Base-by-base conservation (phyloP, 2,888 invertebrate genomes). In the Calameuta filiformis region DNA sequence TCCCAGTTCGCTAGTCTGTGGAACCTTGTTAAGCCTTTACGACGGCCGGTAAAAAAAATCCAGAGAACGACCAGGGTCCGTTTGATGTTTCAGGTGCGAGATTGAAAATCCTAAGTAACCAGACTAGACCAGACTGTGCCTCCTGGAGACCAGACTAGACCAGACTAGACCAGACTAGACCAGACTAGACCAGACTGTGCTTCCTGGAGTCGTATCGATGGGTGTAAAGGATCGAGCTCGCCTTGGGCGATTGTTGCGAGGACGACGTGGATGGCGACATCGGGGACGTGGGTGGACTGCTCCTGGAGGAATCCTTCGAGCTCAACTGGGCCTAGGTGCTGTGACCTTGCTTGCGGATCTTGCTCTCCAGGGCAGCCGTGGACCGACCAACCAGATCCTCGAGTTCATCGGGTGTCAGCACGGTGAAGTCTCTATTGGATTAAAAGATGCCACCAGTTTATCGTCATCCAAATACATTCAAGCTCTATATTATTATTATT, bases 381-480 rank as follows among this genome's bases (percentile, higher is more conserved):
- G 82, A 92, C 89, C 79, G 93, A 80, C 93, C 94, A 81, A 94
- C 93, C 77, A 94, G 92, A 71, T 93, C 92, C 87, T 94, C 94
- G 78, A 93, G 90, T 86, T 95, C 94, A 40, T 93, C 93, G 2
- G 93, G 93, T 76, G 94, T 94, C 56, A 93, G 92, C 6, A 94
- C 91, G 33, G 90, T 90, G 81, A 90, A 90, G 82, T 90, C 90
- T 82, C 90, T 90, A 84, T 9, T 71, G 31, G n/a, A 34, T 76
- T 4, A 6, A 12, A 34, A 30, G 6, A 30, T 6, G 23, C 6
- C 4, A 56, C 40, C 40, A 6, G 23, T 23, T 1, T 1, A 23
- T 56, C 1, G 23, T 56, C 40, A 0, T 56, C 9, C 1, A 0
- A 23, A 0, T 1, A 23, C 6, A 23, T 56, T 56, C 1, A 0